Evolutionary conservation across 2,888 invertebrate species (phyloP), one percentile per base, ranked within the genome.

Genomic region (Abscondita cerata): DNA sequence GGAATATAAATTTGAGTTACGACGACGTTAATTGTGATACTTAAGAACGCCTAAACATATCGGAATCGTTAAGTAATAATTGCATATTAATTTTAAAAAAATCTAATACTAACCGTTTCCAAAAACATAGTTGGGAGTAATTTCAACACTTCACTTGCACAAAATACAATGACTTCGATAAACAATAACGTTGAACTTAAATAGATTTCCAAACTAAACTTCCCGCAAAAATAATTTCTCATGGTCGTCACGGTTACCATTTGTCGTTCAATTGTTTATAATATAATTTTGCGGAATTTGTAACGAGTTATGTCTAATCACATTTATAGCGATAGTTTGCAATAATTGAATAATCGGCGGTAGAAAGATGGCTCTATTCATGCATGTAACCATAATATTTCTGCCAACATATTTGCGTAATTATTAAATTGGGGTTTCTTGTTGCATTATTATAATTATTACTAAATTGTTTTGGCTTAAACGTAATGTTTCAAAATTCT

Each of bases 321-420:
- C 16, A 18, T 44, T 44, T 44, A 44, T 25, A 25, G 25, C 6
- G 2, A 4, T 25, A 25, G 25, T 44, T 25, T 4, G 25, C 6
- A 4, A 4, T 25, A 25, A 6, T 44, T 44, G 18, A 6, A 44
- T 44, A 44, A 44, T 44, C 44, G n/a, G 18, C 44, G 44, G 44
- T 44, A 18, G 19, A 18, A 25, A 44, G 18, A 44, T 19, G 44
- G 16, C 44, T 44, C 44, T 18, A 44, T 16, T 44, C 44, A 19
- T 44, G 44, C 44, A 44, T 44, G 16, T 40, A 12, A 40, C n/a
- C n/a, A 13, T 40, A 40, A 40, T 15, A 40, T 15, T 12, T 6
- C n/a, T 40, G 2, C 8, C 12, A 15, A 8, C 15, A 13, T 13
- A 40, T 13, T 13, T 12, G 40, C 40, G 36, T 36, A 36, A 25